A percentile compares a stretch with the other conserved stretches of the same genome.
These are phyloP conservation scores for Daboia siamensis DNA, from an alignment of 2,113 vertebrate species.

Conservation along the genomic window DNA sequence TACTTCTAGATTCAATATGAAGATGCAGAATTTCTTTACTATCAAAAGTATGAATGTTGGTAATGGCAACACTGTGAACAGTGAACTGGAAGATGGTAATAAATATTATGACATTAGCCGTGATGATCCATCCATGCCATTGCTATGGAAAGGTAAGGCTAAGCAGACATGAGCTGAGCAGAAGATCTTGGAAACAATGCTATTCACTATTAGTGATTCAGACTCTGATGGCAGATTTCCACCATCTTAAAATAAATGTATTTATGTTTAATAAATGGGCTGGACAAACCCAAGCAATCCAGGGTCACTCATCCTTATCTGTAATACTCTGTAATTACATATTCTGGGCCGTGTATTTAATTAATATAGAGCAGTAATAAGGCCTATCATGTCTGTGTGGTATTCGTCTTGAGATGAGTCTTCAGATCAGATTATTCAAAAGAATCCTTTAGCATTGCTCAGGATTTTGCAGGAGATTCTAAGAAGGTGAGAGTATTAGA, in stretches of 20 bases:
- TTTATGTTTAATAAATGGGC: background rate
- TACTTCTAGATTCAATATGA: slow-evolving; percentile 84
- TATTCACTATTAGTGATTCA: background rate
- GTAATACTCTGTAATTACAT: background rate
- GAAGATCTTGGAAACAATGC: background rate
- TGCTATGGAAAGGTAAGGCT: slow-evolving; percentile 91
- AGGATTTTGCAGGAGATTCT: background rate
- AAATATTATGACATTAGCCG: slow-evolving; percentile 77
- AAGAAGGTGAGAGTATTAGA: background rate
- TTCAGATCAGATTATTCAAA: background rate
- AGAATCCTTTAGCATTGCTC: background rate
- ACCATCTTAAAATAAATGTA: background rate
- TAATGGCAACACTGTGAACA: slow-evolving; percentile 86
- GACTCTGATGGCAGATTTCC: background rate
- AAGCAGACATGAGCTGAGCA: slow-evolving; percentile 86
- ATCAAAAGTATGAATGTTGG: slow-evolving; percentile 83
- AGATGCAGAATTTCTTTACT: slow-evolving; percentile 80
- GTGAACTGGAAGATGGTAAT: slow-evolving; percentile 96
- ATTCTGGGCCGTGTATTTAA: background rate
- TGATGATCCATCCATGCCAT: slow-evolving; percentile 86
- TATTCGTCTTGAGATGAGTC: background rate
- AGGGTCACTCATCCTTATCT: background rate
- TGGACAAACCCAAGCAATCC: background rate
- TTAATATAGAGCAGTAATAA: background rate
- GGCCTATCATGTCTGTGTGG: background rate